These are phyloP conservation scores for Caradrina clavipalpis DNA, from an alignment of 2,888 invertebrate genomes.

Conservation along the genomic window DNA sequence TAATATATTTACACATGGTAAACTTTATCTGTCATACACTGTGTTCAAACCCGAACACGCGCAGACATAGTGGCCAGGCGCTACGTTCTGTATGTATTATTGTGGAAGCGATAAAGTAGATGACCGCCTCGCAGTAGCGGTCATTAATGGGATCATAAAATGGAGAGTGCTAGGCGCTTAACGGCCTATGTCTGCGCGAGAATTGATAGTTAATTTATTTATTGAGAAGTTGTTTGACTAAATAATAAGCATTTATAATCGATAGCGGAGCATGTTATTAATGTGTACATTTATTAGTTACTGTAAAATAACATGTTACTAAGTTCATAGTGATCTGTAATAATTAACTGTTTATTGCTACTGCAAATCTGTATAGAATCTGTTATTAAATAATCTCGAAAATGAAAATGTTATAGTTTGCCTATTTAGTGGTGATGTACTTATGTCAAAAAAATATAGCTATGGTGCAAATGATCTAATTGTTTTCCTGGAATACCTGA, in stretches of 20 bases:
- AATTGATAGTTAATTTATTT: slow-evolving; percentile 10
- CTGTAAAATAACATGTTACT: slow-evolving; percentile 19
- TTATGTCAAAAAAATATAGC: slow-evolving; percentile 60
- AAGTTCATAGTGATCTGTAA: slow-evolving; percentile 37
- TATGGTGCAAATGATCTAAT: slow-evolving; percentile 49
- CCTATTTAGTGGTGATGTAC: slow-evolving; percentile 59
- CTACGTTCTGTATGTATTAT: slow-evolving; percentile 8
- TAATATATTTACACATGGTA: slow-evolving; percentile 1
- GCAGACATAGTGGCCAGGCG: slow-evolving; percentile 11
- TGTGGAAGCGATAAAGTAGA: slow-evolving; percentile 2
- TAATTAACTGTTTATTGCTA: slow-evolving; percentile 30
- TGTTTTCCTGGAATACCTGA: slow-evolving; percentile 28
- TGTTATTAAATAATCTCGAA: slow-evolving; percentile 38
- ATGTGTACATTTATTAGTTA: slow-evolving; percentile 21
- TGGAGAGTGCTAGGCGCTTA: background rate
- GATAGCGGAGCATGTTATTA: slow-evolving; percentile 28
- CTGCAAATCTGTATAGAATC: slow-evolving; percentile 44
- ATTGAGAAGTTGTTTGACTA: slow-evolving; percentile 23
- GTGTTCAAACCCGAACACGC: slow-evolving; percentile 8
- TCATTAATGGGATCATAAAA: slow-evolving; percentile 1
- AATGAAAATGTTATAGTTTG: slow-evolving; percentile 48
- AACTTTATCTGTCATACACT: slow-evolving; percentile 4
- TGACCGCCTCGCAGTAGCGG: background rate
- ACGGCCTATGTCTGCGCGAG: background rate
- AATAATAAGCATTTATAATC: slow-evolving; percentile 32